Base-by-base conservation (phyloP, 2,113 vertebrate genomes). In the Jacana jacana region DNA sequence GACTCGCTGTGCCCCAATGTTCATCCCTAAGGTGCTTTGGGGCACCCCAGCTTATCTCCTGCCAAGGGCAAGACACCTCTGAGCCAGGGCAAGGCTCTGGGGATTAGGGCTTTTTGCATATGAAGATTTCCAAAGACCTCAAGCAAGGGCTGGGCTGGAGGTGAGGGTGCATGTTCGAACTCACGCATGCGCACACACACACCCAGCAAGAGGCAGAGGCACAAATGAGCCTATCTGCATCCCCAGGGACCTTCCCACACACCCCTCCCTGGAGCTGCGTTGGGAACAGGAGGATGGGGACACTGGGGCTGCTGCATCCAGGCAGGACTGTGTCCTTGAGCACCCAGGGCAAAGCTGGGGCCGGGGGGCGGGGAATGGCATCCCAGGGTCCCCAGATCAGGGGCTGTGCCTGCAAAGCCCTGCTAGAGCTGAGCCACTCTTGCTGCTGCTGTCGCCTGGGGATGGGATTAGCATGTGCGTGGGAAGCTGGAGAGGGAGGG, bases 1-100 rank as follows among this genome's bases (percentile, higher is more conserved):
- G 3, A 4, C 1, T 22, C 6, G 1, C 39, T 2, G 6, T 6
- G n/a, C 73, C 40, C 46, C 61, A 54, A 61, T 1, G 0, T 33
- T 13, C 24, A 15, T 13, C 46, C 55, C 33, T 20, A 31, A 8
- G 9, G 30, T 4, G 44, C 17, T 8, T 9, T 17, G 58, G 37
- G 64, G 48, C 3, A 18, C 13, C 39, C 11, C 0, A 1, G 51
- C 1, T 81, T n/a, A 33, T 27, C 14, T 24, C 20, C 24, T 39
- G 48, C 42, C 39, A 51, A 46, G 76, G 75, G 12, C 42, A 84
- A 40, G 39, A 24, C 49, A 37, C 3, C 51, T 35, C 48, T 4
- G 22, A 28, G 66, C 57, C 16, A 15, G 24, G 52, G 28, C n/a
- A 60, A 68, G 58, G 55, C 40, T 73, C 44, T 13, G 0, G 4